phyloP scores from a whole-genome alignment of 2,797 vertebrate species.

The Dendrocincla tyrannina region DNA sequence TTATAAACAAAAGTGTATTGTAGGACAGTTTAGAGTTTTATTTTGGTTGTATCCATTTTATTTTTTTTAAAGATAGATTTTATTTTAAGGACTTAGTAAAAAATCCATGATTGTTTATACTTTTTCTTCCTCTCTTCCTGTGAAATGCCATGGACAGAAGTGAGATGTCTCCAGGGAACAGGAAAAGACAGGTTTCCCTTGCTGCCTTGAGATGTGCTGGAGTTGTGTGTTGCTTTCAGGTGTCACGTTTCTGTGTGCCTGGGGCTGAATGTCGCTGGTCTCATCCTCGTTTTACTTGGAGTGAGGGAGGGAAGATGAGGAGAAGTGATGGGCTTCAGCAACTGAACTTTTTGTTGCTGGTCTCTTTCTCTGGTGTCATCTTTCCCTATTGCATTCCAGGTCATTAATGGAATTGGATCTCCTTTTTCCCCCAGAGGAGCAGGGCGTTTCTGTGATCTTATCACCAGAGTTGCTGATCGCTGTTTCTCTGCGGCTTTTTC shows the following conservation, averaged over 20 bases:
- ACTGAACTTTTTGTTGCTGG: not conserved
- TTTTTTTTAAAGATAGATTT: not conserved
- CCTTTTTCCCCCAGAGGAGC: not conserved
- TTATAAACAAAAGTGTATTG: not conserved
- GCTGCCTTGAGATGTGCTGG: not conserved
- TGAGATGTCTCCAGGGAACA: not conserved
- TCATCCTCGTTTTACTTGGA: not conserved
- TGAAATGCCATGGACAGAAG: not conserved
- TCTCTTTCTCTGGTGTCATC: not conserved
- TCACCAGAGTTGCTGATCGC: not conserved
- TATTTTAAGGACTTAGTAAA: not conserved
- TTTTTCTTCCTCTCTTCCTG: not conserved
- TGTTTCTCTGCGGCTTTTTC: not conserved
- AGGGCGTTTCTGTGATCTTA: conserved; percentile 2
- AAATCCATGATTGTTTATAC: not conserved
- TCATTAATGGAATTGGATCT: not conserved
- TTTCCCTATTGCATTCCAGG: not conserved
- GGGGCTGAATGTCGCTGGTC: not conserved
- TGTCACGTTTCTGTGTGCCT: not conserved
- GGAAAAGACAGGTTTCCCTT: not conserved
- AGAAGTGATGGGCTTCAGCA: not conserved
- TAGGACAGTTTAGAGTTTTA: not conserved
- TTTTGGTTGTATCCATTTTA: not conserved
- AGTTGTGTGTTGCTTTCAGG: not conserved
- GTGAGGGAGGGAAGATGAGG: not conserved